Conservation (phyloP, 2,797 vertebrate genomes). For the Odontamblyopus rebecca region DNA sequence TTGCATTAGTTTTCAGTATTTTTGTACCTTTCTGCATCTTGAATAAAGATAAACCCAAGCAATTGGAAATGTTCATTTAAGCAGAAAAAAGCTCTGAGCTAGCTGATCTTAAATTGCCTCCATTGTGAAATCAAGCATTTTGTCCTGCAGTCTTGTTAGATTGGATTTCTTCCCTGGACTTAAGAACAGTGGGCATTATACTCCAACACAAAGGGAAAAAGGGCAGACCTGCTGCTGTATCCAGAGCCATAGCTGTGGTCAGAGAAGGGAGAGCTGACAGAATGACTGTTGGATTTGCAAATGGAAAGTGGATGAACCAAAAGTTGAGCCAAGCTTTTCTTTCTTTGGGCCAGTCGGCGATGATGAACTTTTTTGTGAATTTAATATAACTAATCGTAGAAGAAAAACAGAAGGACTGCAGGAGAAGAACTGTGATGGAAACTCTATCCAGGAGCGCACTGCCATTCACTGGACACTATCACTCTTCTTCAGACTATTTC, state of each 20-base stretch:
- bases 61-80: conserved; percentile 9
- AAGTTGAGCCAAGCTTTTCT: conserved; percentile 72
- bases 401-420: conserved; percentile 47
- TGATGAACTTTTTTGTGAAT: conserved; percentile 60
- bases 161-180: conserved; percentile 53
- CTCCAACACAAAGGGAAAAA: conserved; percentile 72
- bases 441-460: conserved; percentile 56
- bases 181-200: conserved; percentile 71
- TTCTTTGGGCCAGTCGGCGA: conserved; percentile 63
- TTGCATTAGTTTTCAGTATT: conserved; percentile 8
- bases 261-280: conserved; percentile 68
- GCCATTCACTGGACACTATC: conserved; percentile 67
- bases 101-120: background rate
- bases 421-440: conserved; percentile 64
- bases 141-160: conserved; percentile 43
- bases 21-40: conserved; percentile 15
- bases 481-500: conserved; percentile 68
- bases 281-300: conserved; percentile 75
- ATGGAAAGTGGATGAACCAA: conserved; percentile 76
- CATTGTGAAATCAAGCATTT: background rate
- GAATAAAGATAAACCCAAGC: conserved; percentile 18
- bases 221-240: conserved; percentile 70
- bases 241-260: conserved; percentile 76
- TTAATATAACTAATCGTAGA: conserved; percentile 51
- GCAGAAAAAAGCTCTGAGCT: background rate